Percentiles rank a stretch among this genome's conserved stretches.
Evolutionary conservation across 2,797 vertebrate species (phyloP).

Genomic region (Danio kyathit): DNA sequence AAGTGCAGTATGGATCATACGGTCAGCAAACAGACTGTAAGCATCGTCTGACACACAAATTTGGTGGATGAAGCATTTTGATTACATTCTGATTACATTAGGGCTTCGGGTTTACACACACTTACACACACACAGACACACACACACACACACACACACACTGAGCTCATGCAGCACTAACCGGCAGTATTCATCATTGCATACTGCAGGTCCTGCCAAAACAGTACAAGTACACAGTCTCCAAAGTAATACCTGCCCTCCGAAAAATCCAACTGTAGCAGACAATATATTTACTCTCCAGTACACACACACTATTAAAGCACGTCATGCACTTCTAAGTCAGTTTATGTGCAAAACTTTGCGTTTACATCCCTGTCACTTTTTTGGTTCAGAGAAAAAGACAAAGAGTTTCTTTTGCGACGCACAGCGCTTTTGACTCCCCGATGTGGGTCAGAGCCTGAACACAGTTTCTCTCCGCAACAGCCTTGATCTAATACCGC

Average conservation of each 20-base stretch:
- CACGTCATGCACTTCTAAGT: background rate
- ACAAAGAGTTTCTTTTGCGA: background rate
- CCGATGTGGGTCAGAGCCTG: conserved; percentile 36
- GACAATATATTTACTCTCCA: background rate
- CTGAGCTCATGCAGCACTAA: background rate
- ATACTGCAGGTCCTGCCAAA: conserved; percentile 1
- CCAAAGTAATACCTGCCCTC: background rate
- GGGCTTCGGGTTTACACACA: background rate
- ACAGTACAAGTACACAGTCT: background rate
- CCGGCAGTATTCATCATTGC: background rate
- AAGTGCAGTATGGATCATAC: background rate
- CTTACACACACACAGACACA: conserved; percentile 33
- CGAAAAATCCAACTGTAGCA: background rate
- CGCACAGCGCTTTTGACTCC: background rate
- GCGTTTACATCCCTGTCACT: conserved; percentile 12
- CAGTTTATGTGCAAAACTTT: conserved; percentile 3
- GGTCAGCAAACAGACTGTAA: background rate
- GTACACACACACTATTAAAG: background rate
- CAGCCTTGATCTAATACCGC: conserved; percentile 20
- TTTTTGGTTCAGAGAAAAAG: background rate
- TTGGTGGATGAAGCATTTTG: conserved; percentile 24
- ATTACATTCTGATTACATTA: conserved; percentile 24
- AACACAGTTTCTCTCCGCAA: conserved; percentile 9
- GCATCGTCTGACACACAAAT: background rate
- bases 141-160: conserved; percentile 10